Conservation (phyloP, 2,888 invertebrate genomes). For the Pomacea canaliculata region DNA sequence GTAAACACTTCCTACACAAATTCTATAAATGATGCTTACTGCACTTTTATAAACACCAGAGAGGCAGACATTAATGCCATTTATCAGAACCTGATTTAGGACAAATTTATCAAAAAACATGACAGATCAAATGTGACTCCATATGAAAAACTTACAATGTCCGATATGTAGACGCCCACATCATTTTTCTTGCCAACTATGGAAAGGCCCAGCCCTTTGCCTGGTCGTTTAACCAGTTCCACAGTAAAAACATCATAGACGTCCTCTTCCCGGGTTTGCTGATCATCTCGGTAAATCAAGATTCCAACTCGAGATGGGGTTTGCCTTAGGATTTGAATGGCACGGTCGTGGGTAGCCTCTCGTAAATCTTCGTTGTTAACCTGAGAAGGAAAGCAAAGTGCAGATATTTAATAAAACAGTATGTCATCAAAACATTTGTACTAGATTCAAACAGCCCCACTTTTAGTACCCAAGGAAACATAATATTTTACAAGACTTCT, state of each 20-base stretch:
- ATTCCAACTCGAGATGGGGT: conserved; percentile 85
- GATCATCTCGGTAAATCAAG: conserved; percentile 79
- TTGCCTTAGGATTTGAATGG: conserved; percentile 80
- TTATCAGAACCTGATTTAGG: too few relatives aligned
- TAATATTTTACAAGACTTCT: too few relatives aligned
- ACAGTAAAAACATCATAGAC: conserved; percentile 77
- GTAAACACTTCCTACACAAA: too few relatives aligned
- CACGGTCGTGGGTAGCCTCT: conserved; percentile 86
- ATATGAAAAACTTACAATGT: conserved; percentile 80
- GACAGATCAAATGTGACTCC: too few relatives aligned
- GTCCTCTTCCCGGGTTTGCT: conserved; percentile 73
- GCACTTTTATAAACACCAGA: too few relatives aligned
- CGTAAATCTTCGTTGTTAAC: conserved; percentile 85
- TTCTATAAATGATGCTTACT: too few relatives aligned
- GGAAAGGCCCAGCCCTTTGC: conserved; percentile 81
- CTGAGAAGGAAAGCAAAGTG: conserved; percentile 48
- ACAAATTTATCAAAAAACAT: too few relatives aligned
- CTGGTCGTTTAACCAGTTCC: conserved; percentile 88
- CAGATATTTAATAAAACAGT: not conserved
- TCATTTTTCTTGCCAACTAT: conserved; percentile 81
- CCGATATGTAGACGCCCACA: conserved; percentile 90
- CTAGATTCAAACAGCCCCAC: not conserved
- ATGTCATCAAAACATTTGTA: not conserved
- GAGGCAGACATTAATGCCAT: too few relatives aligned
- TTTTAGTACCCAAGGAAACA: too few relatives aligned